A percentile compares a stretch with the other conserved stretches of the same genome.
Evolutionary conservation across 2,113 vertebrate genomes (phyloP).

Genomic region (Noctilio leporinus): DNA sequence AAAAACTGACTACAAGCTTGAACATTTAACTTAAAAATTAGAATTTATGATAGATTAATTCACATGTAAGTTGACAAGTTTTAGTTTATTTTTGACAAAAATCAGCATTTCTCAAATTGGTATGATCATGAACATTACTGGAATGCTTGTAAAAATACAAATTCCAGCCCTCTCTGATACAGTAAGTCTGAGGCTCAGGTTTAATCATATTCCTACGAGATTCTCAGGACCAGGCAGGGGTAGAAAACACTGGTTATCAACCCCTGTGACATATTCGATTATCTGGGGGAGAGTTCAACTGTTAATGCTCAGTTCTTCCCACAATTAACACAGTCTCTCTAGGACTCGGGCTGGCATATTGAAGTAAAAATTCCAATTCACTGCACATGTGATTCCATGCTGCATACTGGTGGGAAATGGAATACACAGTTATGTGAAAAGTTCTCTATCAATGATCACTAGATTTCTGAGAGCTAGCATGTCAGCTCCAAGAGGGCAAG

Average conservation of each 20-base stretch:
- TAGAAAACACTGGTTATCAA: neutral
- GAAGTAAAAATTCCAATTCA: neutral
- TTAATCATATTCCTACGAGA: neutral
- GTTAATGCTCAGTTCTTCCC: neutral
- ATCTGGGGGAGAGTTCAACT: neutral
- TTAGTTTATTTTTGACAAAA: conserved; percentile 8
- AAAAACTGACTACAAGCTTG: neutral
- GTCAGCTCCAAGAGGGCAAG: neutral
- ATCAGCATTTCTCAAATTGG: neutral
- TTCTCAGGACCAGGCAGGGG: neutral
- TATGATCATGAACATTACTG: neutral
- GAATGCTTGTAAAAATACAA: neutral
- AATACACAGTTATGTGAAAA: neutral
- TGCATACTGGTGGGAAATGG: neutral
- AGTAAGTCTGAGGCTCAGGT: neutral
- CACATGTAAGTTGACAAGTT: neutral
- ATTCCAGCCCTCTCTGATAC: neutral
- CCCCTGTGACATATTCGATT: neutral
- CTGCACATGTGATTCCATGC: neutral
- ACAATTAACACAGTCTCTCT: neutral
- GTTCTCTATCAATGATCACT: neutral
- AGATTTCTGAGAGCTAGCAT: neutral
- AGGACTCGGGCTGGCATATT: neutral
- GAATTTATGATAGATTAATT: neutral
- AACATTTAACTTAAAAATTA: neutral